These are phyloP conservation scores for Bombus confusus DNA, from an alignment of 1,140 invertebrate species.

Conservation along the genomic window DNA sequence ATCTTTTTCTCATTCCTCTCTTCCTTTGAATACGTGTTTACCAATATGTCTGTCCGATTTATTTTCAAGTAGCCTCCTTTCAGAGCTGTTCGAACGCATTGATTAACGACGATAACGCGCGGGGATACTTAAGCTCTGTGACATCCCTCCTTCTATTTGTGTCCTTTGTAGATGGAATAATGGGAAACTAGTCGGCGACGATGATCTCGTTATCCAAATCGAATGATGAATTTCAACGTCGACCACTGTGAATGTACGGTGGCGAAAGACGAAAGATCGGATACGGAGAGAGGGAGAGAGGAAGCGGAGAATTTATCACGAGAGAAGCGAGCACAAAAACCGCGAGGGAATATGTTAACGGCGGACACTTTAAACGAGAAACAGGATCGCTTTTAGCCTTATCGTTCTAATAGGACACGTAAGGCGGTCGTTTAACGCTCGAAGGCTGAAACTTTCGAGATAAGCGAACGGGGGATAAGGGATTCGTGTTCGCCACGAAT, in stretches of 20 bases:
- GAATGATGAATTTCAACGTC: slow-evolving; percentile 29
- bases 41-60: slow-evolving; percentile 43
- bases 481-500: slow-evolving; percentile 35
- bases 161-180: neutral
- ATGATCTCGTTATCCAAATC: slow-evolving; percentile 25
- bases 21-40: slow-evolving; percentile 5
- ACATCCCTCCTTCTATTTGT: neutral
- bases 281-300: neutral
- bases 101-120: slow-evolving; percentile 49
- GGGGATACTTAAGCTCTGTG: neutral
- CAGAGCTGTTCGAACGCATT: slow-evolving; percentile 4
- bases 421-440: slow-evolving; percentile 59
- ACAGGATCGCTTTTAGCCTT: slow-evolving; percentile 68
- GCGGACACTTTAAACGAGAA: slow-evolving; percentile 31
- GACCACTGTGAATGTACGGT: neutral
- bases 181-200: neutral
- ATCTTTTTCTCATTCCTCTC: neutral
- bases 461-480: slow-evolving; percentile 35
- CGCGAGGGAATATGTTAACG: slow-evolving; percentile 45
- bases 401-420: slow-evolving; percentile 63
- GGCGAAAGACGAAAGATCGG: slow-evolving; percentile 10
- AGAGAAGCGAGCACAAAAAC: slow-evolving; percentile 30
- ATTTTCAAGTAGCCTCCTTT: slow-evolving; percentile 9
- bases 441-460: slow-evolving; percentile 45
- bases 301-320: neutral